phyloP scores from a whole-genome alignment of 2,113 vertebrate species.

The Tricholaema leucomelas region DNA sequence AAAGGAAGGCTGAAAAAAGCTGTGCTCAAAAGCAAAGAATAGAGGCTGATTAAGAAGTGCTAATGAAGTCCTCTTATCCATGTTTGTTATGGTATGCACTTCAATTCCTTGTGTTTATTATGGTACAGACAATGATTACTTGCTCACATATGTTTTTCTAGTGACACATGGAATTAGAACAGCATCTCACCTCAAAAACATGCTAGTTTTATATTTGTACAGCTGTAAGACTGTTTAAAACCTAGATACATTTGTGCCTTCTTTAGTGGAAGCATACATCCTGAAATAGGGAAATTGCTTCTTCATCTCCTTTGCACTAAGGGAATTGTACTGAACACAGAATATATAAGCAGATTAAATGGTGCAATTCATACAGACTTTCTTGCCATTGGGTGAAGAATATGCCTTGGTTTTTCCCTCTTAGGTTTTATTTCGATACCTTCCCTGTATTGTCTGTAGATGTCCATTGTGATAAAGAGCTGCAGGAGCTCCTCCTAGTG shows the following conservation, averaged over 20 bases:
- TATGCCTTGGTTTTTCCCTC: background rate
- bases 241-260: background rate
- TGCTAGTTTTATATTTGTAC: background rate
- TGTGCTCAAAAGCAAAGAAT: background rate
- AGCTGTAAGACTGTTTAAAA: background rate
- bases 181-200: background rate
- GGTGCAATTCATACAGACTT: background rate
- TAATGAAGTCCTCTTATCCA: background rate
- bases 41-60: background rate
- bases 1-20: background rate
- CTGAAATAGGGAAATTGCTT: background rate
- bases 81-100: background rate
- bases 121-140: background rate
- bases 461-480: constrained; percentile 11
- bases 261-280: background rate
- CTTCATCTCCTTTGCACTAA: background rate
- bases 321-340: background rate
- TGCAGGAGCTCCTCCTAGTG: constrained; percentile 73
- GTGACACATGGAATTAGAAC: background rate
- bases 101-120: background rate
- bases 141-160: background rate
- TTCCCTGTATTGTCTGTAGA: background rate
- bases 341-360: background rate
- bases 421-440: background rate
- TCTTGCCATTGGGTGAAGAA: background rate